Conservation (phyloP, 1,140 invertebrate genomes). For the Hylyphantes graminicola region DNA sequence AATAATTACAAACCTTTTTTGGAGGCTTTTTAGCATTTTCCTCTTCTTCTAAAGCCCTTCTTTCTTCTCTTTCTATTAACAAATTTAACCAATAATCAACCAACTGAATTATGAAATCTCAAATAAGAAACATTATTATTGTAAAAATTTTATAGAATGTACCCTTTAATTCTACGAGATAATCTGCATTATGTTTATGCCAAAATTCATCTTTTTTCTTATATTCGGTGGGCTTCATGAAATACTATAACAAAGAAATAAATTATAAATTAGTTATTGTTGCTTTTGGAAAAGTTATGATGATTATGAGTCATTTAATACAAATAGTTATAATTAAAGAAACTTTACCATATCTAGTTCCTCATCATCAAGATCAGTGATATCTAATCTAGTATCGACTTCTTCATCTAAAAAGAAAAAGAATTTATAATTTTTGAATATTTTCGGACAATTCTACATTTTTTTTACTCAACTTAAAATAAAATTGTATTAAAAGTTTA, state of each 20-base stretch:
- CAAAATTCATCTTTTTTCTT: conserved; percentile 83
- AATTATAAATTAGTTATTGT: background rate
- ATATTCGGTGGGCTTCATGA: conserved; percentile 84
- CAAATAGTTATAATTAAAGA: background rate
- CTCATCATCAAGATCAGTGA: conserved; percentile 85
- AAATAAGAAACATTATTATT: background rate
- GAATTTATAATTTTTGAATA: background rate
- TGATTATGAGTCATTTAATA: background rate
- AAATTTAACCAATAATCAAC: conserved; percentile 28
- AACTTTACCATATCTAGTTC: conserved; percentile 77
- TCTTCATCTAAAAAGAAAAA: conserved; percentile 62
- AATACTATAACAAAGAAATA: conserved; percentile 71
- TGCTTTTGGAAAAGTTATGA: background rate
- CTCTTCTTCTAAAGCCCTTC: conserved; percentile 69
- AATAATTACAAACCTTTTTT: background rate
- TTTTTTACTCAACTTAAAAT: background rate
- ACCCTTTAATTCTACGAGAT: conserved; percentile 84
- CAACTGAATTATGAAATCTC: conserved; percentile 63
- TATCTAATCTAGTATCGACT: conserved; percentile 77
- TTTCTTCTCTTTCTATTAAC: conserved; percentile 63
- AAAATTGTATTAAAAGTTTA: background rate
- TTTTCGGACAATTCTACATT: background rate
- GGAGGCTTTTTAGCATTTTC: conserved; percentile 58
- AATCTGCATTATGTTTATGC: conserved; percentile 85
- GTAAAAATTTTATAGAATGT: conserved; percentile 63